Evolutionary conservation across 2,797 vertebrate species (phyloP).

Genomic region (Phalanger gymnotis): DNA sequence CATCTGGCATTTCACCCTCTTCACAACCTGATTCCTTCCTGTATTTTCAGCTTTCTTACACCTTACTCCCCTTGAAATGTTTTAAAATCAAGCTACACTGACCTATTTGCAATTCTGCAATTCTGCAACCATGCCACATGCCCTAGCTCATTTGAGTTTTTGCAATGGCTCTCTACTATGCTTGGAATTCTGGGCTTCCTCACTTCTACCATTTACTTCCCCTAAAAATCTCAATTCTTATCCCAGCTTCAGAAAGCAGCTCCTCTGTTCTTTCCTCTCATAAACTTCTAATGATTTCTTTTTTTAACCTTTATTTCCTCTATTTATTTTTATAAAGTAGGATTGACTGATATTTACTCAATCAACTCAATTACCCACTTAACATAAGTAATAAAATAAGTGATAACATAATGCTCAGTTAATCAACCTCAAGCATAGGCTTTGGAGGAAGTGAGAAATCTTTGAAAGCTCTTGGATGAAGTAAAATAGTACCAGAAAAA

Average conservation of each 20-base stretch:
- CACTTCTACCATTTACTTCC: not conserved
- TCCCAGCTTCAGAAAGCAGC: not conserved
- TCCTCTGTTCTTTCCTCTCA: not conserved
- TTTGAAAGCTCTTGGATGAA: not conserved
- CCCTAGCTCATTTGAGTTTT: not conserved
- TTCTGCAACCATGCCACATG: not conserved
- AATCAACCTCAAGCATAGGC: too few species aligned
- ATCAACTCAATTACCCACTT: not conserved
- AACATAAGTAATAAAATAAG: not conserved
- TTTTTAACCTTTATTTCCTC: not conserved
- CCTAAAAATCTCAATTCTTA: not conserved
- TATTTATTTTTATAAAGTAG: not conserved
- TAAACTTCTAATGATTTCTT: not conserved
- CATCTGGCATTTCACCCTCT: not conserved
- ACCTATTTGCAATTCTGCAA: not conserved
- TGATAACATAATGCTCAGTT: not conserved
- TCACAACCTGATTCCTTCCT: not conserved
- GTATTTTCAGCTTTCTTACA: not conserved
- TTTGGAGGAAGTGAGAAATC: not conserved
- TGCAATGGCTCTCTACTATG: not conserved
- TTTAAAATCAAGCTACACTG: not conserved
- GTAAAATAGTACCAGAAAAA: not conserved
- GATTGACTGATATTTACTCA: too few species aligned
- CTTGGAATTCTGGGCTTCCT: not conserved
- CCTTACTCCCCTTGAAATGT: not conserved